A percentile compares a stretch with the other conserved stretches of the same genome.
phyloP scores from a whole-genome alignment of 1,140 invertebrate genomes.

The Pachypeltis micranthus region DNA sequence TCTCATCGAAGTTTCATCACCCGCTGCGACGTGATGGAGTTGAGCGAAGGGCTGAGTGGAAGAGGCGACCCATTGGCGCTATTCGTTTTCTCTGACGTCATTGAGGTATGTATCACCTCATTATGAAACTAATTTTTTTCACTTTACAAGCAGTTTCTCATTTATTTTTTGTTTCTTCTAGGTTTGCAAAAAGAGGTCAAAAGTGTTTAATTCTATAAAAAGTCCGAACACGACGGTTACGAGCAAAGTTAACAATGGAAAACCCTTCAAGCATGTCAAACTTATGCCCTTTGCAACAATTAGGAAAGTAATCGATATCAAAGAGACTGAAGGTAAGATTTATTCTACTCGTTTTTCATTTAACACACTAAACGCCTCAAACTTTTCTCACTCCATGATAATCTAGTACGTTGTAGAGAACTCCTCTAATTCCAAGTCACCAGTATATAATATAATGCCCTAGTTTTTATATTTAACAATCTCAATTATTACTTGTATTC shows the following conservation, averaged over 20 bases:
- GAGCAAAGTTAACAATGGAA: conserved; percentile 49
- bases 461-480: no score
- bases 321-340: conserved; percentile 51
- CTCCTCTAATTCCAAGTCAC: no score
- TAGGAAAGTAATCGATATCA: conserved; percentile 79
- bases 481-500: no score
- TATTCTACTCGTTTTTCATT: no score
- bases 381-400: no score
- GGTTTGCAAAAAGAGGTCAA: conserved; percentile 68
- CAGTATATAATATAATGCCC: no score
- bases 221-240: conserved; percentile 48
- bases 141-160: conserved; percentile 2
- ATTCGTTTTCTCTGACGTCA: conserved; percentile 85
- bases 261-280: conserved; percentile 83
- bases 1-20: conserved; percentile 80
- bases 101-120: conserved; percentile 58
- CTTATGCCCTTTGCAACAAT: conserved; percentile 77
- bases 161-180: conserved; percentile 29
- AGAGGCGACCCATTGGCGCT: conserved; percentile 77
- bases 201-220: conserved; percentile 55
- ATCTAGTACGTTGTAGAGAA: no score
- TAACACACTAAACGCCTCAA: no score
- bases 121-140: conserved; percentile 1
- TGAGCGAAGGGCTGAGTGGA: conserved; percentile 72
- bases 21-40: conserved; percentile 77